These are phyloP conservation scores for Eriocheir sinensis DNA, from an alignment of 1,140 invertebrate genomes.

Conservation along the genomic window DNA sequence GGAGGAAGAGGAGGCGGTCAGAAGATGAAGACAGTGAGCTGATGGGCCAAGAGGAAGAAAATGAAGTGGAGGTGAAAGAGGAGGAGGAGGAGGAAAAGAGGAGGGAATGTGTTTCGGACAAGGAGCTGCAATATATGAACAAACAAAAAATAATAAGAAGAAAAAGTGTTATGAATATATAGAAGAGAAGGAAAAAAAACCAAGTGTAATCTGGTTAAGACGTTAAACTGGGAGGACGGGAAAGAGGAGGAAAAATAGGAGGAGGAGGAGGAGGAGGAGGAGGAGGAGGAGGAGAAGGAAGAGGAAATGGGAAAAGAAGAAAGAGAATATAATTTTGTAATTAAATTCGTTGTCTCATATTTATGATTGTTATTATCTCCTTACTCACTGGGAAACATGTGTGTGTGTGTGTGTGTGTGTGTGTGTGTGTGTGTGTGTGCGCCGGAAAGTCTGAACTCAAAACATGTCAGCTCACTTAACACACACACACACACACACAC, in stretches of 20 bases:
- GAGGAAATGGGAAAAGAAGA: not conserved
- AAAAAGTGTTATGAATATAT: not conserved
- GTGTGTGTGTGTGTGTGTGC: slow-evolving; percentile 55
- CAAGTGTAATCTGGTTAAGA: not conserved
- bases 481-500: slow-evolving; percentile 58
- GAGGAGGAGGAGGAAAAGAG: not conserved
- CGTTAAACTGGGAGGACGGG: not conserved
- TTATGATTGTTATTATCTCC: not conserved
- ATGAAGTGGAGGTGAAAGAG: not conserved
- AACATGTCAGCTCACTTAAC: not conserved
- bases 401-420: slow-evolving; percentile 36
- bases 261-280: not conserved
- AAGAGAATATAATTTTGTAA: not conserved
- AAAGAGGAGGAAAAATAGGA: not conserved
- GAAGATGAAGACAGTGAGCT: not conserved
- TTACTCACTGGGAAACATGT: not conserved
- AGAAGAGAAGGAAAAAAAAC: not conserved
- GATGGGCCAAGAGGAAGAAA: not conserved
- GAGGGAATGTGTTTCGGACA: not conserved
- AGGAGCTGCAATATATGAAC: not conserved
- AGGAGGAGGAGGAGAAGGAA: not conserved
- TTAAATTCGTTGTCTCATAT: not conserved
- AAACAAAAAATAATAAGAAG: not conserved
- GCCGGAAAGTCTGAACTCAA: not conserved
- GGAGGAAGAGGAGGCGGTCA: slow-evolving; percentile 6